phyloP scores from a whole-genome alignment of 2,113 vertebrate species.

The Aspiorhynchus laticeps region DNA sequence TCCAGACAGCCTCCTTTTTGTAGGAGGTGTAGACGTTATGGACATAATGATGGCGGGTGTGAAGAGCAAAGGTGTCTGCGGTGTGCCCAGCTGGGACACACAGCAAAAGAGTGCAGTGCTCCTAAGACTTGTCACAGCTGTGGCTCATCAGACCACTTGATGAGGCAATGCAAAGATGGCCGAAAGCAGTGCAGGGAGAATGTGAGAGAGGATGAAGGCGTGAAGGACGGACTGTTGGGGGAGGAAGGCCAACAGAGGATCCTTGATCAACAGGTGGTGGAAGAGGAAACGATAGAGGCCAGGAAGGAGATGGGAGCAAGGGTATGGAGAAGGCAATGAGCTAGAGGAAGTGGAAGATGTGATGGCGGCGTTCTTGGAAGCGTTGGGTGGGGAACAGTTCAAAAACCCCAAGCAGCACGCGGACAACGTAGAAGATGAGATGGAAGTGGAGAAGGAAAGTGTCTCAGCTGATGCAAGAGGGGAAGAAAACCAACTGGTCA shows the following conservation, averaged over 20 bases:
- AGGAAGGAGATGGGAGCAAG: not conserved
- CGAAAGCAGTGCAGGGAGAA: not conserved
- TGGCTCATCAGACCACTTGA: not conserved
- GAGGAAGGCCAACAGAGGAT: not conserved
- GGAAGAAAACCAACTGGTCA: no score
- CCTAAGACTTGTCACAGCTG: not conserved
- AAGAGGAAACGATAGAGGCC: not conserved
- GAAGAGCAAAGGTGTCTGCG: not conserved
- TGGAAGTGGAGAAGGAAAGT: no score
- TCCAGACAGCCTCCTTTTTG: no score
- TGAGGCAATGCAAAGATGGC: not conserved
- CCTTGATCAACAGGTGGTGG: not conserved
- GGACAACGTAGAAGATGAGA: no score
- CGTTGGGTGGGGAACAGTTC: not conserved
- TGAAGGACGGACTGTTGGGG: not conserved
- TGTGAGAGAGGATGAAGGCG: not conserved
- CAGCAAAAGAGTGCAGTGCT: not conserved
- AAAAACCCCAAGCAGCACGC: not conserved
- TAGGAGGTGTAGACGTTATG: no score
- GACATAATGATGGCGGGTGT: not conserved
- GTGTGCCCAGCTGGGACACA: not conserved
- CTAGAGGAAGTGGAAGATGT: not conserved
- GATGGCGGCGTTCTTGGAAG: not conserved
- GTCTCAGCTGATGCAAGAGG: no score
- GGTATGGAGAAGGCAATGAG: not conserved